These are phyloP conservation scores for Pseudoips prasinana DNA, from an alignment of 2,888 invertebrate species.

Conservation along the genomic window DNA sequence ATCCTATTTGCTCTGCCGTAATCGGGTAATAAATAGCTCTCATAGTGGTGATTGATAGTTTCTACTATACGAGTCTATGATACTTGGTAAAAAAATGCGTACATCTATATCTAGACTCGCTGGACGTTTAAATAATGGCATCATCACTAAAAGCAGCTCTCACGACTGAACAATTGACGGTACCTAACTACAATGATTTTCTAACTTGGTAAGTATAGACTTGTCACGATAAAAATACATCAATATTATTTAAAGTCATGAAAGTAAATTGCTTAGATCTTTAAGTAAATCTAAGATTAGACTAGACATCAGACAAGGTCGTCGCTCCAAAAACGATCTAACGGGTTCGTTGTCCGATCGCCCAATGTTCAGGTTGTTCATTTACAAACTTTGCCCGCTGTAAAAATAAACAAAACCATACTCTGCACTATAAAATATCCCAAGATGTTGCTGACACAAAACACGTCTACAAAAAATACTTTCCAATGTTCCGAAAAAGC, in stretches of 20 bases:
- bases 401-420: slow-evolving; percentile 27
- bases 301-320: slow-evolving; percentile 55
- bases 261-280: slow-evolving; percentile 9
- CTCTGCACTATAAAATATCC: slow-evolving; percentile 11
- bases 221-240: neutral
- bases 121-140: slow-evolving; percentile 38
- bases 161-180: slow-evolving; percentile 5
- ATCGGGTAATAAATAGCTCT: too few species aligned
- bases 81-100: slow-evolving; percentile 36
- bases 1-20: too few species aligned
- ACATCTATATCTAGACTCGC: slow-evolving; percentile 37
- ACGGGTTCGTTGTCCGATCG: slow-evolving; percentile 72
- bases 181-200: slow-evolving; percentile 1
- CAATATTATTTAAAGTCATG: neutral
- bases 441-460: slow-evolving; percentile 5
- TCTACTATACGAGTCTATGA: too few species aligned
- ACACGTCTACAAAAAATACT: slow-evolving; percentile 6
- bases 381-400: slow-evolving; percentile 26
- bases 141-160: slow-evolving; percentile 39
- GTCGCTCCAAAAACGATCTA: slow-evolving; percentile 70
- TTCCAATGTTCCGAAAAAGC: slow-evolving; percentile 1
- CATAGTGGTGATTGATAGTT: too few species aligned
- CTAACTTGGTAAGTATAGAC: neutral
- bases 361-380: slow-evolving; percentile 35
- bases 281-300: slow-evolving; percentile 27